A percentile compares a stretch with the other conserved stretches of the same genome.
phyloP scores from a whole-genome alignment of 2,113 vertebrate genomes.

The Phalacrocorax carbo region DNA sequence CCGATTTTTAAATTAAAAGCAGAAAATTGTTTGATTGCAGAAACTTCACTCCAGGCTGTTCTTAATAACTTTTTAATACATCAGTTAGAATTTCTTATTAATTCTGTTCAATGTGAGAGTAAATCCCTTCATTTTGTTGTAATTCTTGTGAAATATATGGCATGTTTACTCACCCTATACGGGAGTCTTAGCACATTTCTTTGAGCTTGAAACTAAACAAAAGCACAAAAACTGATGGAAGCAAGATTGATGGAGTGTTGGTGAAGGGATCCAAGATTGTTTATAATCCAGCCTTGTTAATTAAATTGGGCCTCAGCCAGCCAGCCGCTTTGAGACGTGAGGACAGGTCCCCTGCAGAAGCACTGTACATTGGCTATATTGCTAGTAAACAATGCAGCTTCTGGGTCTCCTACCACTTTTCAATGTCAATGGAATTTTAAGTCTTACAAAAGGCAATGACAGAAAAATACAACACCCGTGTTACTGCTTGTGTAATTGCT shows the following conservation, averaged over 20 bases:
- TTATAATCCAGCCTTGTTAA: constrained; percentile 20
- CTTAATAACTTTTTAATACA: neutral
- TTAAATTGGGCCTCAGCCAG: neutral
- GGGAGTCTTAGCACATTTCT: neutral
- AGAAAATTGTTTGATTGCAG: neutral
- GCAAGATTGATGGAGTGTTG: constrained; percentile 9
- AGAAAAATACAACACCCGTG: neutral
- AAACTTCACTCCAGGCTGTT: neutral
- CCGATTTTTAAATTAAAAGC: constrained; percentile 7
- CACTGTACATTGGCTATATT: neutral
- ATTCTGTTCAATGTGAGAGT: neutral
- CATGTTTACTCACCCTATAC: neutral
- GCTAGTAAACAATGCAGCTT: neutral
- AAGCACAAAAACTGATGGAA: neutral
- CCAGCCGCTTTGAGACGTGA: constrained; percentile 1
- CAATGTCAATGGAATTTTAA: neutral
- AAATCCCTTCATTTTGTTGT: neutral
- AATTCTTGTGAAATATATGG: neutral
- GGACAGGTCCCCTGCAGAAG: neutral
- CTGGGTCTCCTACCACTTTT: neutral
- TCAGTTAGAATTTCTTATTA: neutral
- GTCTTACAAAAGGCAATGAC: neutral
- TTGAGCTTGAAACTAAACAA: constrained; percentile 28
- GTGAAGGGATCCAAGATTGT: neutral
- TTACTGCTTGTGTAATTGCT: constrained; percentile 18